Base-by-base conservation (phyloP, 2,113 vertebrate genomes). In the Tinamus guttatus region DNA sequence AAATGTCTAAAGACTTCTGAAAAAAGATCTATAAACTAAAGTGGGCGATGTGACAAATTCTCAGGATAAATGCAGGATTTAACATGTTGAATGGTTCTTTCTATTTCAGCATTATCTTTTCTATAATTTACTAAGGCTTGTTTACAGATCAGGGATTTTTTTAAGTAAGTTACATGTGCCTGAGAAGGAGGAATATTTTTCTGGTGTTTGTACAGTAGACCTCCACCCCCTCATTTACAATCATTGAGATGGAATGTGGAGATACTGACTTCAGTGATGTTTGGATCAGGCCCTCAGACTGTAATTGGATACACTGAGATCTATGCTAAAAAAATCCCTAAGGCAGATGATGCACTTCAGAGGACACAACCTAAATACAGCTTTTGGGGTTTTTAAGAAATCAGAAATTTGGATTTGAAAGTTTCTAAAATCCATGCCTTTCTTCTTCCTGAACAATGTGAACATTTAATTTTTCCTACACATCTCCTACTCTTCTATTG, bases 381-480 rank as follows among this genome's bases (percentile, higher is more conserved):
- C 65, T 93, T 69, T 62, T 17, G 71, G 62, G 47, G 62, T 73
- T 93, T 86, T 94, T 40, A 90, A 62, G 62, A 92, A 90, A 79
- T 65, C 51, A 96, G 62, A 92, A 96, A 52, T 89, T 90, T 88
- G 83, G 83, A 84, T 90, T 88, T 90, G 82, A 93, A 28, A 60
- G 51, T 18, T 94, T 86, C 85, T 81, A 84, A 85, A 85, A 71
- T 73, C 85, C 73, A 94, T 78, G 94, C 90, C 90, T 95, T 95
- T 96, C 81, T 96, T 95, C 47, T 92, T 93, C 27, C 74, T 69
- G 85, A 97, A 97, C 95, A 97, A 96, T 96, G 80, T 92, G 93
- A 96, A 96, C 83, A 84, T 95, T 97, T 96, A 93, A 92, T 93
- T 96, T 96, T 96, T 93, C 92, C 85, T 97, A 95, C 93, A 90